These are phyloP conservation scores for Pseudorhombus dupliciocellatus DNA, from an alignment of 2,113 vertebrate genomes.

Conservation along the genomic window DNA sequence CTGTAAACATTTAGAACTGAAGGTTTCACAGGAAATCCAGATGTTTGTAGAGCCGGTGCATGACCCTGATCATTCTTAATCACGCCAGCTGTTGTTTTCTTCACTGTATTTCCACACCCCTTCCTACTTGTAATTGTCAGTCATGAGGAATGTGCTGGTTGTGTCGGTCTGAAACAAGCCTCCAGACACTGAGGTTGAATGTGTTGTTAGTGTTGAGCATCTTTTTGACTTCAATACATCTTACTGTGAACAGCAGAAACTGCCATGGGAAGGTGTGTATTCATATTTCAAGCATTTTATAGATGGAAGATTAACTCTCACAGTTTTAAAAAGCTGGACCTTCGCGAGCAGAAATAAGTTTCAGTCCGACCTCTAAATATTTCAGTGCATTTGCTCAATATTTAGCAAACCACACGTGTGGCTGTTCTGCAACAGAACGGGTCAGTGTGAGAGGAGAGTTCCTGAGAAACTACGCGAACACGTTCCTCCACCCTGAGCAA, in stretches of 20 bases:
- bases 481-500: constrained; percentile 45
- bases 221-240: constrained; percentile 1
- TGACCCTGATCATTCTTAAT: background rate
- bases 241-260: constrained; percentile 23
- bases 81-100: background rate
- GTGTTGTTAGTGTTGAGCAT: background rate
- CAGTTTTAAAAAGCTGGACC: background rate
- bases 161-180: background rate
- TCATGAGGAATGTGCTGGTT: too few relatives aligned
- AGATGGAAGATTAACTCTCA: too few relatives aligned
- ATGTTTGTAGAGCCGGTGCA: background rate
- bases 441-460: background rate
- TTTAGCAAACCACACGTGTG: constrained; percentile 24
- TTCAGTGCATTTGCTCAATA: constrained; percentile 56
- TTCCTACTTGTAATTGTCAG: background rate
- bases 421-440: constrained; percentile 1
- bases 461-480: background rate
- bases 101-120: too few relatives aligned
- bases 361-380: constrained; percentile 57
- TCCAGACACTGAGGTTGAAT: constrained; percentile 21
- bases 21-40: too few relatives aligned
- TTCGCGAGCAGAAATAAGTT: background rate
- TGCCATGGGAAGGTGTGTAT: too few relatives aligned
- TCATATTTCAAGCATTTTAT: too few relatives aligned
- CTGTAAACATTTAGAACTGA: constrained; percentile 5